phyloP scores from a whole-genome alignment of 2,797 vertebrate species.

The Pelodytes ibericus region DNA sequence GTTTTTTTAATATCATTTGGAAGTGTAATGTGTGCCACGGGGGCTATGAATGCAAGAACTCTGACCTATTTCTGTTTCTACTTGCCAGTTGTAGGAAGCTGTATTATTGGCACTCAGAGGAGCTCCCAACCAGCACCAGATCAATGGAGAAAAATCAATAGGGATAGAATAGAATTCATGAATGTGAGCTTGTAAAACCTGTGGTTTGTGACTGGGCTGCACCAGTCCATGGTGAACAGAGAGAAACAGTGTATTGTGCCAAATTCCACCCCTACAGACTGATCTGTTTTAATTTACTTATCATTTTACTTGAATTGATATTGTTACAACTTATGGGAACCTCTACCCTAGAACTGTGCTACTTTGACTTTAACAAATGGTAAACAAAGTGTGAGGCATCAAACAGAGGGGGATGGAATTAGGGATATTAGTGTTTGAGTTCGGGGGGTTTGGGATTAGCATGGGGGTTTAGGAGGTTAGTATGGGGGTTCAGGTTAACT shows the following conservation, averaged over 20 bases:
- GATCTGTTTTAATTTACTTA: background rate
- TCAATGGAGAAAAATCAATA: slow-evolving; percentile 50
- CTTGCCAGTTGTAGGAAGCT: slow-evolving; percentile 24
- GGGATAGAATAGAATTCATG: slow-evolving; percentile 38
- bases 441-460: too few species aligned
- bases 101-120: slow-evolving; percentile 24
- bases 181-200: slow-evolving; percentile 11
- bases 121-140: slow-evolving; percentile 8
- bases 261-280: background rate
- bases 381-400: too few species aligned
- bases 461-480: too few species aligned
- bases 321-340: too few species aligned
- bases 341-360: too few species aligned
- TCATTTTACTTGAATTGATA: too few species aligned
- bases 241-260: background rate
- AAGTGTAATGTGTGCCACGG: slow-evolving; percentile 53
- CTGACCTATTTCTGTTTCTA: slow-evolving; percentile 47
- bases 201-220: slow-evolving; percentile 6
- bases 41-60: slow-evolving; percentile 46
- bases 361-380: too few species aligned
- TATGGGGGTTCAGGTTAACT: too few species aligned
- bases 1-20: slow-evolving; percentile 56
- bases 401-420: too few species aligned
- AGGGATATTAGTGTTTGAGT: too few species aligned
- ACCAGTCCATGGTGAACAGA: background rate